Evolutionary conservation across 2,797 vertebrate species (phyloP), one percentile per base, ranked within the genome.

Genomic region (Schizopygopsis pylzovi): DNA sequence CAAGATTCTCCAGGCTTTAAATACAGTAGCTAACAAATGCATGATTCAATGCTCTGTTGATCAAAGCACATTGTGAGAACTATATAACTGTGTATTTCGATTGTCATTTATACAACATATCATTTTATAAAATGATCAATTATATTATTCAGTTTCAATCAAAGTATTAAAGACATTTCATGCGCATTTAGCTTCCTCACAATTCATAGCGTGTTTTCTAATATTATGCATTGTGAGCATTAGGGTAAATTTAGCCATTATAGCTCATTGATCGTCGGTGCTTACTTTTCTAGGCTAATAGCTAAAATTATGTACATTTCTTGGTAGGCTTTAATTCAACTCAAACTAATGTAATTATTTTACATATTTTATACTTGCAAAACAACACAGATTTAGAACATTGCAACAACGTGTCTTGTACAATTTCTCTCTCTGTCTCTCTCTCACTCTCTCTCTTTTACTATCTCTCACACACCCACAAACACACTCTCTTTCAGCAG

Each of bases 401-500:
- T 37, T 65, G 67, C 3, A 13, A 25, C 10, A 13, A 25, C 10
- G 54, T 28, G 7, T 65, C 15, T 80, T 83, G 4, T 73, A 52
- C 25, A 7, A 56, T 59, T 49, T 63, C 8, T 61, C 39, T 83
- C 28, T 47, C 15, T 59, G 6, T 75, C 47, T 76, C 15, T 83
- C 41, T 83, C 71, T 16, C 70, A 61, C 33, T 77, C 43, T 9
- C 59, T 22, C 47, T 67, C 73, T 75, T 45, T 65, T 37, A 3
- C 47, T 76, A 22, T 56, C 59, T 67, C 28, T 43, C 41, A 6
- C 59, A 25, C 73, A 65, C 28, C 0, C 59, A 16, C 45, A 83
- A 7, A 81, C 49, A 81, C 63, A 81, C 8, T n/a, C 63, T 68
- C 63, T 70, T n/a, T 56, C 41, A 82, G 67, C 80, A 82, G 59